These are phyloP conservation scores for Pseudomyrmex gracilis DNA, from an alignment of 1,140 invertebrate genomes.

Conservation along the genomic window DNA sequence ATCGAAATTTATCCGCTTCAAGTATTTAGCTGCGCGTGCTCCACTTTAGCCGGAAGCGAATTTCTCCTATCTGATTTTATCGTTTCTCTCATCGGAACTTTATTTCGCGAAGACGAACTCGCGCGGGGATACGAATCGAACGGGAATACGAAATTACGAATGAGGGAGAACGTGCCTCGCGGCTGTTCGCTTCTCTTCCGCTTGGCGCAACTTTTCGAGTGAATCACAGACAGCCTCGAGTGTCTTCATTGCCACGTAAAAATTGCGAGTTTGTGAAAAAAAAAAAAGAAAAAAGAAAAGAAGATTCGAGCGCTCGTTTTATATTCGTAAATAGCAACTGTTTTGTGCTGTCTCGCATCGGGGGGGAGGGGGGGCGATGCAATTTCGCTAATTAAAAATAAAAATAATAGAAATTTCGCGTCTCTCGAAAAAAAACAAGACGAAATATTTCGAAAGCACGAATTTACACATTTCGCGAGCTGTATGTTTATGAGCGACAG, in stretches of 20 bases:
- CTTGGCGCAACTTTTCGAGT: conserved; percentile 49
- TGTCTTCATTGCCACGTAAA: conserved; percentile 24
- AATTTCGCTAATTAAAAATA: conserved; percentile 6
- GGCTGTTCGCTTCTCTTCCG: conserved; percentile 57
- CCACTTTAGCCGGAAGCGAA: conserved; percentile 3
- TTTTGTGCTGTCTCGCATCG: neutral
- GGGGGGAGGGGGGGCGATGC: neutral
- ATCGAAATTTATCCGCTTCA: neutral
- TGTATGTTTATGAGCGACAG: neutral
- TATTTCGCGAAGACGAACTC: conserved; percentile 47
- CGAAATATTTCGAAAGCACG: neutral
- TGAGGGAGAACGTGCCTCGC: conserved; percentile 52
- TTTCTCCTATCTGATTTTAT: conserved; percentile 70
- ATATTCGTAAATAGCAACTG: conserved; percentile 5
- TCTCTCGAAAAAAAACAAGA: neutral
- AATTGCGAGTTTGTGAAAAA: neutral
- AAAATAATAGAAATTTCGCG: neutral
- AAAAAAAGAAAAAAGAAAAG: neutral
- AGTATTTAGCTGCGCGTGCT: conserved; percentile 26
- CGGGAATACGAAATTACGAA: conserved; percentile 71
- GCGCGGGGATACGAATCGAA: neutral
- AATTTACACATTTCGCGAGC: neutral
- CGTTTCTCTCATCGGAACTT: conserved; percentile 64
- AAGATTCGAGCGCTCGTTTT: neutral
- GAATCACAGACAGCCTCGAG: conserved; percentile 22